A percentile compares a stretch with the other conserved stretches of the same genome.
These are phyloP conservation scores for Microhierax caerulescens DNA, from an alignment of 2,797 vertebrate genomes.

Conservation along the genomic window DNA sequence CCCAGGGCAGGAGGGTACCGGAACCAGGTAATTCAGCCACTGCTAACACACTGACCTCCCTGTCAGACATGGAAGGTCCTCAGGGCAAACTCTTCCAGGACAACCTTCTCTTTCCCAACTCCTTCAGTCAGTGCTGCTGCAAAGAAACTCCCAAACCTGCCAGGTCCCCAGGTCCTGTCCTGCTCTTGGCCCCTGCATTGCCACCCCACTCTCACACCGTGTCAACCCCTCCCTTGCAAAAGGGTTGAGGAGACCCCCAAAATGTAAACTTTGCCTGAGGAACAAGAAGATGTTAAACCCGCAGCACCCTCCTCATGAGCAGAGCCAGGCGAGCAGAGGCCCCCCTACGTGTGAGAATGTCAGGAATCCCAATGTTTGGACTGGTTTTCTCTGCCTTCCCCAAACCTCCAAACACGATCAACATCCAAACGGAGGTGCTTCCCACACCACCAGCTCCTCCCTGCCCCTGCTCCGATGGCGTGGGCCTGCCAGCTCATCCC, in stretches of 20 bases:
- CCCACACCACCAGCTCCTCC: neutral
- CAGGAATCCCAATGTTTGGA: slow-evolving; percentile 87
- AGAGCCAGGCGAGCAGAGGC: slow-evolving; percentile 75
- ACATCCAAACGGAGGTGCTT: neutral
- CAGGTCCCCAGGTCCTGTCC: fast-evolving
- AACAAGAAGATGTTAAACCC: neutral
- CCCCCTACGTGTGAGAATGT: slow-evolving; percentile 83
- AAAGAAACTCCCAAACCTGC: neutral
- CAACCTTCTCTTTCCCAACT: neutral
- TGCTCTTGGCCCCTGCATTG: fast-evolving
- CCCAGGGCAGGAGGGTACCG: neutral
- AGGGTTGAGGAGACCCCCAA: neutral
- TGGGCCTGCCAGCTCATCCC: neutral
- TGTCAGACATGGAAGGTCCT: neutral
- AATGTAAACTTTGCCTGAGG: neutral
- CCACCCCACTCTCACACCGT: fast-evolving
- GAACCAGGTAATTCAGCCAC: neutral
- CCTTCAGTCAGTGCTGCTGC: neutral
- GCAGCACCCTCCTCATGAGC: neutral
- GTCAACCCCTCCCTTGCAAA: neutral
- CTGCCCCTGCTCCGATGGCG: fast-evolving
- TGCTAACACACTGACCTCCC: neutral
- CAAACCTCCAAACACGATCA: neutral
- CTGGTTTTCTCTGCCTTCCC: slow-evolving; percentile 71
- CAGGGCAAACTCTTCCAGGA: neutral